Base-by-base conservation (phyloP, 2,113 vertebrate genomes). In the Eurystomus gularis region DNA sequence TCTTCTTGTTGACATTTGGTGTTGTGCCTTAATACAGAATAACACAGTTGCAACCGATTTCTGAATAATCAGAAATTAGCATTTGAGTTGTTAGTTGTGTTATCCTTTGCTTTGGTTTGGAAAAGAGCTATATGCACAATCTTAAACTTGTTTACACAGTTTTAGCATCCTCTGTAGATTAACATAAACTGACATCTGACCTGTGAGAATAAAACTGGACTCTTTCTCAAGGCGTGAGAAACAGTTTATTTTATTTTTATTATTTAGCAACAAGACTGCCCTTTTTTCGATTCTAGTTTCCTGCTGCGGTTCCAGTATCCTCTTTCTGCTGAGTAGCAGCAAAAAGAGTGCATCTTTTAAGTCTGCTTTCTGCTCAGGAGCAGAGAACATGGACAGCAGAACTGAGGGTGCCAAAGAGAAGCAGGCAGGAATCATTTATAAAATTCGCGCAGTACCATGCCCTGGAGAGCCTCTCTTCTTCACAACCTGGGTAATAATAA, bases 1-100 rank as follows among this genome's bases (percentile, higher is more conserved):
- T 95, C 93, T 90, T 83, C 88, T 73, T 95, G 62, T 96, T 95
- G 89, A 90, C 90, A 77, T 96, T 94, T 90, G 66, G 10, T 86
- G 77, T 94, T 79, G 46, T 86, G 55, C 58, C 84, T 61, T 79
- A 76, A 88, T 90, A 93, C 14, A 94, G 79, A 95, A 87, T 65
- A 80, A 69, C 31, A 76, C 24, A 39, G 15, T 88, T 83, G 42
- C 39, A 75, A 52, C 70, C 68, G 78, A 91, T 82, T 82, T 94
- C 16, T 69, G 54, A 90, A 65, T 82, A 62, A 62, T 35, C 33
- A 40, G 37, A 82, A 93, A 82, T 79, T 57, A 68, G 6, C 4
- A 54, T 86, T 57, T 58, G 21, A 54, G 10, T 5, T 24, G 90
- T 71, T 78, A 33, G 2, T 75, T 75, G 6, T 71, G 15, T 64